These are phyloP conservation scores for Murina feae DNA, from an alignment of 2,113 vertebrate genomes.

Conservation along the genomic window DNA sequence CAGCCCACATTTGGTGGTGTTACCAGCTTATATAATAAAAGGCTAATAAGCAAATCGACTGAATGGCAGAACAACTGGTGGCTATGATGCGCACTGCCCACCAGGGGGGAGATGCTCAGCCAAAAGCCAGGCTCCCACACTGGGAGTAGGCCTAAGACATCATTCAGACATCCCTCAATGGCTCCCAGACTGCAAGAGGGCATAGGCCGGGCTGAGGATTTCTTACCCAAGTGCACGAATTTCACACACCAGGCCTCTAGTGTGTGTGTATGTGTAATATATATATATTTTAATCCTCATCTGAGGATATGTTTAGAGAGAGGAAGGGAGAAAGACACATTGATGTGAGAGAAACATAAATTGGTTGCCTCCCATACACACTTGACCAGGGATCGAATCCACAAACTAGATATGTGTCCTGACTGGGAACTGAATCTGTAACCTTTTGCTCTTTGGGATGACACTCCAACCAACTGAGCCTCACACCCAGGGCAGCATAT, in stretches of 20 bases:
- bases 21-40: too few species aligned
- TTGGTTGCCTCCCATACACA: background rate
- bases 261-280: background rate
- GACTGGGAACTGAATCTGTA: background rate
- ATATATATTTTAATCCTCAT: background rate
- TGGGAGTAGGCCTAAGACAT: too few species aligned
- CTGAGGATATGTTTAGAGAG: background rate
- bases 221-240: too few species aligned
- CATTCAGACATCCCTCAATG: too few species aligned
- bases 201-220: too few species aligned
- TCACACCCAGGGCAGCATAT: background rate
- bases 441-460: background rate
- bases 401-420: background rate
- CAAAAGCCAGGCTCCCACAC: too few species aligned
- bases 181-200: too few species aligned
- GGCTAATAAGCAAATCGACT: too few species aligned
- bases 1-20: background rate
- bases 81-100: too few species aligned
- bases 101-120: too few species aligned
- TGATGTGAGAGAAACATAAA: background rate
- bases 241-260: too few species aligned
- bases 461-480: background rate
- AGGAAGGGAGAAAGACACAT: background rate
- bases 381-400: background rate
- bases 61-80: too few species aligned